Evolutionary conservation across 2,888 invertebrate species (phyloP), one percentile per base, ranked within the genome.

Genomic region (Meliscaeva auricollis): DNA sequence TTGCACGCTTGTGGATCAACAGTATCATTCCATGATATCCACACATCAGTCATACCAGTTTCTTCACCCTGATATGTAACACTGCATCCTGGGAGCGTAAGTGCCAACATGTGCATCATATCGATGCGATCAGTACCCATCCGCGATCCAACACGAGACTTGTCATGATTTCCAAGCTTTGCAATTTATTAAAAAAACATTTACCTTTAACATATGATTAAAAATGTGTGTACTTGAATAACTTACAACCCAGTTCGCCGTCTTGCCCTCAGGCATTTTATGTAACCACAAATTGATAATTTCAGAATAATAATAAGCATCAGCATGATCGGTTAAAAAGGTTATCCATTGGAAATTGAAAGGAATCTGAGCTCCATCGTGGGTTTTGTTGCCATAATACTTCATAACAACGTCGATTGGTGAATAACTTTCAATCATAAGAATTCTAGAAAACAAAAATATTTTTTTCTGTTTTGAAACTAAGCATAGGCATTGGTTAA

Each of bases 51-150:
- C 96, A 97, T 96, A 7, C 96, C 97, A 66, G 97, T 94, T 90
- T 97, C 97, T 90, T 97, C 97, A 0, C 97, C 97, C 92, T 97
- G 94, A 90, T 98, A 98, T 0, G 96, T 96, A 1, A 98, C 94
- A 75, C 95, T 95, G 5, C 96, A 94, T 22, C 98, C 98, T 0
- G 97, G 97, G 73, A 98, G 92, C 2, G 97, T 93, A 87, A 96
- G 93, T 2, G 95, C 93, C 32, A 98, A 91, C 96, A 98, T 97
- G 89, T 97, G 96, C 88, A 91, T 38, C 89, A 95, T 95, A 82
- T 96, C 95, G 0, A 95, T 94, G 89, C 95, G 94, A 88, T 94
- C 93, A 2, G 90, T 90, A 0, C 96, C 95, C 88, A 95, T 93
- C 0, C 96, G 94, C 0, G 94, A 93, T 0, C 94, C 94, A 89